Percentiles rank a stretch among this genome's conserved stretches.
phyloP scores from a whole-genome alignment of 2,797 vertebrate genomes.

The Chrysolophus pictus region DNA sequence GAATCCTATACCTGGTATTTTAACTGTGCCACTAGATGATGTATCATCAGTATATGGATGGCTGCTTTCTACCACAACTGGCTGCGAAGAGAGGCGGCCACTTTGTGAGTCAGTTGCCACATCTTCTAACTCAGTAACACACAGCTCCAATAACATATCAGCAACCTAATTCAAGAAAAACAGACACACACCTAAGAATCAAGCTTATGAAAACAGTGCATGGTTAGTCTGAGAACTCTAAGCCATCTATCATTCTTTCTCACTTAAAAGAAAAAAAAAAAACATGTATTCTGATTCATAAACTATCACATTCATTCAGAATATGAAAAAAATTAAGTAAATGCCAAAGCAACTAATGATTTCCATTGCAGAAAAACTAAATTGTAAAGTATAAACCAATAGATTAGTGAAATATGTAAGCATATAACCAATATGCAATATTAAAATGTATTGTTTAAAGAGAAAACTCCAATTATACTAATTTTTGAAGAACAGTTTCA shows the following conservation, averaged over 20 bases:
- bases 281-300: not conserved
- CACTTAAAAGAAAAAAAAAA: not conserved
- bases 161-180: slow-evolving; percentile 85
- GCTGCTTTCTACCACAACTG: slow-evolving; percentile 97
- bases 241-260: not conserved
- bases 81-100: slow-evolving; percentile 95
- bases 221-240: not conserved
- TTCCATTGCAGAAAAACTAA: not conserved
- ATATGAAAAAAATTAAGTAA: not conserved
- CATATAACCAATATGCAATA: not conserved
- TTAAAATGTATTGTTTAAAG: not conserved
- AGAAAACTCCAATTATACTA: not conserved
- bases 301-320: not conserved
- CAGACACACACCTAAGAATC: not conserved
- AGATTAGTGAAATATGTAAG: not conserved
- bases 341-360: not conserved
- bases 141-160: slow-evolving; percentile 96
- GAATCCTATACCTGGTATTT: slow-evolving; percentile 90
- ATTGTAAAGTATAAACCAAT: not conserved
- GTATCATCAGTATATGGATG: slow-evolving; percentile 98
- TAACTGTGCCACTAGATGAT: slow-evolving; percentile 95
- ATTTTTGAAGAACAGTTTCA: not conserved
- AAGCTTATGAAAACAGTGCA: not conserved
- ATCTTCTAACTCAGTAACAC: slow-evolving; percentile 96
- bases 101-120: slow-evolving; percentile 98